These are phyloP conservation scores for Saccostrea cuccullata DNA, from an alignment of 1,140 invertebrate species.

Conservation along the genomic window DNA sequence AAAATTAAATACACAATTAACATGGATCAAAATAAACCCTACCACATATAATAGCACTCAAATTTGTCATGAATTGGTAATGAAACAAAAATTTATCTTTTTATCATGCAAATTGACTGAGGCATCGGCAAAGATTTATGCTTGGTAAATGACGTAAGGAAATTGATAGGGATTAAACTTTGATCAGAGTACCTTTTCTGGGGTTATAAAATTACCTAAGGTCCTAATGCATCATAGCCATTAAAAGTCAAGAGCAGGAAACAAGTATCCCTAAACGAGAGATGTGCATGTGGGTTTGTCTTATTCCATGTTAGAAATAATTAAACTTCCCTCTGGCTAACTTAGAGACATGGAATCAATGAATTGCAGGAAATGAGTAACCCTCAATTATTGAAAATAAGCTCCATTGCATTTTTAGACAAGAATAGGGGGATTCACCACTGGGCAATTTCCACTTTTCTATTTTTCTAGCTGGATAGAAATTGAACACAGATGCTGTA, in stretches of 20 bases:
- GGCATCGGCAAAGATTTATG: neutral
- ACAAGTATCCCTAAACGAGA: neutral
- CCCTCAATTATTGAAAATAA: neutral
- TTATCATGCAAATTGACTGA: neutral
- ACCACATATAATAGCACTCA: too few species aligned
- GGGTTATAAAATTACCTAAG: neutral
- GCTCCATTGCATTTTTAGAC: neutral
- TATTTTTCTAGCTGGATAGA: neutral
- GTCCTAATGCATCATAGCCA: too few species aligned
- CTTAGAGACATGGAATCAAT: conserved; percentile 5
- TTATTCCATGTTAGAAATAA: conserved; percentile 25
- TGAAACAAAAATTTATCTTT: neutral
- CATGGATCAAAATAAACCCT: neutral
- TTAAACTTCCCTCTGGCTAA: neutral
- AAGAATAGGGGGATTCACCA: neutral
- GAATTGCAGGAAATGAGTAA: conserved; percentile 1
- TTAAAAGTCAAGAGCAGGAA: neutral
- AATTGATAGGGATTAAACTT: neutral
- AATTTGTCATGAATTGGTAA: too few species aligned
- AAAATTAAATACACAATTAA: neutral
- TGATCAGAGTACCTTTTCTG: neutral
- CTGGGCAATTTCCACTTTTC: neutral
- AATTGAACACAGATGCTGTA: neutral
- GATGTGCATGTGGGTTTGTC: neutral
- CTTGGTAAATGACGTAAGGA: neutral